These are phyloP conservation scores for Montipora foliosa DNA, from an alignment of 64 coral and sea anemone genomes.

Conservation along the genomic window DNA sequence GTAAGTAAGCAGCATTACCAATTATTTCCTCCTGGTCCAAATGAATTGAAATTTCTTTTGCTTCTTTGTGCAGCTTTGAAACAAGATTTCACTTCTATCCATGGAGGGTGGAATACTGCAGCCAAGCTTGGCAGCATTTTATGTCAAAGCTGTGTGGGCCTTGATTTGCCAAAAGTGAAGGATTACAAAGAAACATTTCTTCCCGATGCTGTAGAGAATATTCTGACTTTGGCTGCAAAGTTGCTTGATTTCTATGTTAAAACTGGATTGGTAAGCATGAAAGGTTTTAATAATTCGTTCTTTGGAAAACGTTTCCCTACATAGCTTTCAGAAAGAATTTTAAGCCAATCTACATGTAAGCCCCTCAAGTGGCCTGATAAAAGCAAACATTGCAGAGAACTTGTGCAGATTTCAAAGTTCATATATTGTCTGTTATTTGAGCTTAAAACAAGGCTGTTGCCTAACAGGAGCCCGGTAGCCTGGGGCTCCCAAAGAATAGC, in stretches of 20 bases:
- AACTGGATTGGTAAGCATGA: constrained; percentile 33
- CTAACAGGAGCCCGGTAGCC: too few species aligned
- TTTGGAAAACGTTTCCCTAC: too few species aligned
- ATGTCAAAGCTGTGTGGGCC: constrained; percentile 91
- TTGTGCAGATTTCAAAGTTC: too few species aligned
- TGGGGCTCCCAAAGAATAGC: too few species aligned
- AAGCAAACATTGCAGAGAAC: too few species aligned
- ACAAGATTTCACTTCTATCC: constrained; percentile 90
- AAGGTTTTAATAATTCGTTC: neutral
- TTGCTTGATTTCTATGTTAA: constrained; percentile 79
- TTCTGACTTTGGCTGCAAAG: constrained; percentile 80
- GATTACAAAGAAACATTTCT: constrained; percentile 86
- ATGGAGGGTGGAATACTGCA: constrained; percentile 88
- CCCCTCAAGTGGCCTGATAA: too few species aligned
- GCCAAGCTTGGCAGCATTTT: constrained; percentile 79
- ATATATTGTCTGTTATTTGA: too few species aligned
- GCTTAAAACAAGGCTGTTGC: too few species aligned
- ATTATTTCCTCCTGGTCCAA: too few species aligned
- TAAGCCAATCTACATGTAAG: too few species aligned
- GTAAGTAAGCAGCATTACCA: neutral
- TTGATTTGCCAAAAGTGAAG: constrained; percentile 62
- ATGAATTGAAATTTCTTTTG: neutral
- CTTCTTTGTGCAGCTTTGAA: constrained; percentile 71
- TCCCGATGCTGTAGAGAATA: constrained; percentile 86
- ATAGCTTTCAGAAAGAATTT: too few species aligned